Percentiles rank a stretch among this genome's conserved stretches.
Evolutionary conservation across 2,113 vertebrate species (phyloP).

Genomic region (Fregetta grallaria): DNA sequence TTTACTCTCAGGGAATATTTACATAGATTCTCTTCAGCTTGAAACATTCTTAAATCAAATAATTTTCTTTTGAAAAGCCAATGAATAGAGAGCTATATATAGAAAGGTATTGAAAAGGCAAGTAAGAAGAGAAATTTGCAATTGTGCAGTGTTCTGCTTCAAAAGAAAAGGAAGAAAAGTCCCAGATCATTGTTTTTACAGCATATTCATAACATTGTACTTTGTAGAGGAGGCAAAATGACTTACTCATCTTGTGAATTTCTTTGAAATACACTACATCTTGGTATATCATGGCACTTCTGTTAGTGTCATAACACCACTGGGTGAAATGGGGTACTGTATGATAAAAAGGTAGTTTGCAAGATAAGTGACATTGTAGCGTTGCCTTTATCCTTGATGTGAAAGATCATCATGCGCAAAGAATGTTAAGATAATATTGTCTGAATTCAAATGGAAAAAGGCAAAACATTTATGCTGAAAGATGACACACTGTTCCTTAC

Average conservation of each 20-base stretch:
- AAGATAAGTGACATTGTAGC: neutral
- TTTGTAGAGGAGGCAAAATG: neutral
- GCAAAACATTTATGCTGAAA: neutral
- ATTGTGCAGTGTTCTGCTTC: neutral
- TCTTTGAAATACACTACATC: neutral
- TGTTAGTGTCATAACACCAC: neutral
- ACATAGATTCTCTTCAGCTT: slow-evolving; percentile 18
- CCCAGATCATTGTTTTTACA: neutral
- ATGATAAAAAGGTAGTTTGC: neutral
- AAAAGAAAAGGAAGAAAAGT: neutral
- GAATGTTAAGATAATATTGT: neutral
- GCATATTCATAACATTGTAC: neutral
- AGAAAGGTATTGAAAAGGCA: slow-evolving; percentile 8
- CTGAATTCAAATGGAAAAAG: slow-evolving; percentile 33
- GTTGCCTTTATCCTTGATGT: slow-evolving; percentile 2
- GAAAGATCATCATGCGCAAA: neutral
- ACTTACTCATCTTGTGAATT: neutral
- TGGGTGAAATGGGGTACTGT: neutral
- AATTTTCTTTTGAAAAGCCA: slow-evolving; percentile 31
- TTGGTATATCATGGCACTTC: neutral
- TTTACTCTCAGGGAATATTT: slow-evolving; percentile 58
- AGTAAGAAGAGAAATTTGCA: neutral
- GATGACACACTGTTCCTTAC: neutral
- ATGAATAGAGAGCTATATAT: slow-evolving; percentile 10
- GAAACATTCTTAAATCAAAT: slow-evolving; percentile 31